phyloP scores from a whole-genome alignment of 2,888 invertebrate genomes.

The Caprella mutica region DNA sequence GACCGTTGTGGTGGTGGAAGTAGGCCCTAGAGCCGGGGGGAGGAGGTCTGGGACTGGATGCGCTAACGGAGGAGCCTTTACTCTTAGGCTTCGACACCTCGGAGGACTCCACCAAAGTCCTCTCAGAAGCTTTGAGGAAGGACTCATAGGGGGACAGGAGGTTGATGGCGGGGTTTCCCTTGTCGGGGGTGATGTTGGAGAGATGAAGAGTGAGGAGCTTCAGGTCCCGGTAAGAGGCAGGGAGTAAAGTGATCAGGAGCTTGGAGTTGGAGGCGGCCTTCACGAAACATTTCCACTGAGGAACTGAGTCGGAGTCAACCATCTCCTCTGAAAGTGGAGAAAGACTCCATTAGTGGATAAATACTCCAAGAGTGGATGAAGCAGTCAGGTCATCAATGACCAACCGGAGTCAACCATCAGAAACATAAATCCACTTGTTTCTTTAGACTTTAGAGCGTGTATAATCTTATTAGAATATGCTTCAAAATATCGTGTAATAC shows the following conservation, averaged over 20 bases:
- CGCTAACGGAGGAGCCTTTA: neutral
- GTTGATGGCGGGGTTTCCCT: constrained; percentile 14
- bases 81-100: neutral
- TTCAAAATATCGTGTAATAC: no score
- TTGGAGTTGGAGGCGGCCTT: constrained; percentile 52
- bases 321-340: neutral
- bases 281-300: constrained; percentile 55
- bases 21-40: neutral
- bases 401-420: no score
- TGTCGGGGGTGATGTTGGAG: constrained; percentile 16
- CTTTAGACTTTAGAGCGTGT: no score
- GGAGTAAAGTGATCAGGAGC: constrained; percentile 54
- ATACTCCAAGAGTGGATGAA: no score
- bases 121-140: constrained; percentile 1
- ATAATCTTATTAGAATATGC: no score
- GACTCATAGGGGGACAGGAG: constrained; percentile 5
- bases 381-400: no score
- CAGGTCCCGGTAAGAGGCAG: constrained; percentile 48
- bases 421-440: no score
- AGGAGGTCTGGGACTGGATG: neutral
- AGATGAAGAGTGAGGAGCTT: constrained; percentile 23
- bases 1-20: constrained; percentile 4
- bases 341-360: neutral
- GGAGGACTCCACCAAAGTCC: constrained; percentile 1
- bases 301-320: constrained; percentile 16